These are phyloP conservation scores for Pseudomyrmex sp. DNA, from an alignment of 1,140 invertebrate genomes.

Conservation along the genomic window DNA sequence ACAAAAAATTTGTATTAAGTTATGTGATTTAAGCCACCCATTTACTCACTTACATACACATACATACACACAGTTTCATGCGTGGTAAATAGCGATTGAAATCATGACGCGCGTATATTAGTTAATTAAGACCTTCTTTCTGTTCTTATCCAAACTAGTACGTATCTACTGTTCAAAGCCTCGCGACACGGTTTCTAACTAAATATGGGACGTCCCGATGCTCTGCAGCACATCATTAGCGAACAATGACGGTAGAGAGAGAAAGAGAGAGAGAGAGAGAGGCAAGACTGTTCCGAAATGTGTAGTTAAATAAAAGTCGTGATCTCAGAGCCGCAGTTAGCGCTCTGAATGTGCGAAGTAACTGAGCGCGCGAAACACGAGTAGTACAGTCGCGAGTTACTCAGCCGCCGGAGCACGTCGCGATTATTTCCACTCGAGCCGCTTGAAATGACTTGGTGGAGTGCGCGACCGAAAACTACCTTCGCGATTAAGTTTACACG, in stretches of 20 bases:
- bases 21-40: too few relatives aligned
- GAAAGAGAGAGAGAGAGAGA: too few relatives aligned
- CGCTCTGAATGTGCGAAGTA: constrained; percentile 17
- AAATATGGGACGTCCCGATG: not conserved
- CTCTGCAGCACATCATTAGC: not conserved
- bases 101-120: too few relatives aligned
- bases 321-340: not conserved
- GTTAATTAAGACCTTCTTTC: too few relatives aligned
- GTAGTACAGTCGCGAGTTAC: constrained; percentile 26
- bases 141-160: too few relatives aligned
- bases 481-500: constrained; percentile 58
- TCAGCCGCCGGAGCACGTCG: constrained; percentile 21
- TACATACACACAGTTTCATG: too few relatives aligned
- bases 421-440: constrained; percentile 47
- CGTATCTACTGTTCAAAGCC: not conserved
- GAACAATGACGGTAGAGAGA: not conserved
- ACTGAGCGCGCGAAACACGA: constrained; percentile 10
- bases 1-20: too few relatives aligned
- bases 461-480: constrained; percentile 53
- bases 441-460: constrained; percentile 14
- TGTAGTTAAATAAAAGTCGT: constrained; percentile 44
- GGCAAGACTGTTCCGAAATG: not conserved
- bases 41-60: too few relatives aligned
- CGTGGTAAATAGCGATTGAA: too few relatives aligned
- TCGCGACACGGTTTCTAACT: not conserved